Evolutionary conservation across 2,113 vertebrate species (phyloP), one percentile per base, ranked within the genome.

Genomic region (Carlito syrichta): DNA sequence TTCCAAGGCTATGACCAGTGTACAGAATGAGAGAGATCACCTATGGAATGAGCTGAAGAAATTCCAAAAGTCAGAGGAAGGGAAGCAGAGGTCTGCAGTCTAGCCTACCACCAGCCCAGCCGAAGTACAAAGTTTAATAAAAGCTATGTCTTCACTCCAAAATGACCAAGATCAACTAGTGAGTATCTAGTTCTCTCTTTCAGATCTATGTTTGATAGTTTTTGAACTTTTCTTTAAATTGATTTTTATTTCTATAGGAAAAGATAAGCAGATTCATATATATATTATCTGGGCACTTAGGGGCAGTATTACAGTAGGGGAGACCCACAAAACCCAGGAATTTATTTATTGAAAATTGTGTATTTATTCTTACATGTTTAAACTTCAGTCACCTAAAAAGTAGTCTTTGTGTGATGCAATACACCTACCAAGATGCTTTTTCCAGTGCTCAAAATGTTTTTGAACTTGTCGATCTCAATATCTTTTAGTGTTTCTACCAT

Each of bases 161-260:
- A 99, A 99, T 35, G 99, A 99, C 98, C 98, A 99, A 92, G 99
- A 99, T 94, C 98, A 99, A 98, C 98, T 99, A 98, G 99, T 99
- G 98, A 99, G 98, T 98, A 48, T 85, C 35, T 86, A 5, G 27
- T 77, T 91, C 13, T 92, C n/a, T n/a, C 7, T 97, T 95, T 79
- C 19, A 27, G 30, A 54, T 76, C 79, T 93, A 3, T 56, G 7
- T 86, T 77, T 90, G 17, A 58, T 30, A 77, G 4, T 71, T 86
- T 79, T 86, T 92, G n/a, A 86, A 83, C 11, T 12, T 56, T 88
- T 89, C 48, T 95, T 95, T 48, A 96, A 66, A 77, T 40, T 94
- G 12, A 43, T 96, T 71, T 77, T 81, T 63, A 45, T 63, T 79
- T 92, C 66, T 60, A 19, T 60, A 92, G 78, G 74, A 96, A 96